These are phyloP conservation scores for Melikaiella ostensackeni DNA, from an alignment of 2,888 invertebrate species.

Conservation along the genomic window DNA sequence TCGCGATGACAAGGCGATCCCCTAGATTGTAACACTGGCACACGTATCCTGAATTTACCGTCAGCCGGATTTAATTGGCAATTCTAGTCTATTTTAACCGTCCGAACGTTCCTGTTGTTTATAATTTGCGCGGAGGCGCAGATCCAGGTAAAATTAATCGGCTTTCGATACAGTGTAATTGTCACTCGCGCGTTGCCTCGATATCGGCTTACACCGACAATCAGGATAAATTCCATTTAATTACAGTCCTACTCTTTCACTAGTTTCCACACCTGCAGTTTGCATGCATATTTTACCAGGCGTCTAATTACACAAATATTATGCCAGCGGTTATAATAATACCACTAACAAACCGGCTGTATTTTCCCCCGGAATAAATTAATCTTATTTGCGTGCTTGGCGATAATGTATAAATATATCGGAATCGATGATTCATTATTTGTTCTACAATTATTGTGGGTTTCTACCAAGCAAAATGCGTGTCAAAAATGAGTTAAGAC, in stretches of 20 bases:
- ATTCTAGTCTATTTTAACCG: slow-evolving; percentile 36
- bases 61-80: slow-evolving; percentile 50
- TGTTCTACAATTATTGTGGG: neutral
- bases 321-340: neutral
- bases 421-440: neutral
- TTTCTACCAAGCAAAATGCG: neutral
- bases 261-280: neutral
- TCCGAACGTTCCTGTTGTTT: slow-evolving; percentile 32
- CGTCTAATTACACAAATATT: neutral
- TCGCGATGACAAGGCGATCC: slow-evolving; percentile 55
- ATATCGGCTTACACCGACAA: slow-evolving; percentile 28
- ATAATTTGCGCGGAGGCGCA: slow-evolving; percentile 32
- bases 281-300: slow-evolving; percentile 10
- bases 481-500: no score
- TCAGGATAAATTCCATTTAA: slow-evolving; percentile 28
- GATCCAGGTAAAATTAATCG: slow-evolving; percentile 36
- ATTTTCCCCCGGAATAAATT: neutral
- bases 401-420: neutral
- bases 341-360: neutral
- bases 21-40: slow-evolving; percentile 49
- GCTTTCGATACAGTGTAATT: slow-evolving; percentile 36
- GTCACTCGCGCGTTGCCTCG: slow-evolving; percentile 30
- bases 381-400: neutral
- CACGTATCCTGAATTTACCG: slow-evolving; percentile 18
- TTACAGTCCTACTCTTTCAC: slow-evolving; percentile 4